A percentile compares a stretch with the other conserved stretches of the same genome.
These are phyloP conservation scores for Oreocharis arfaki DNA, from an alignment of 2,113 vertebrate species.

Conservation along the genomic window DNA sequence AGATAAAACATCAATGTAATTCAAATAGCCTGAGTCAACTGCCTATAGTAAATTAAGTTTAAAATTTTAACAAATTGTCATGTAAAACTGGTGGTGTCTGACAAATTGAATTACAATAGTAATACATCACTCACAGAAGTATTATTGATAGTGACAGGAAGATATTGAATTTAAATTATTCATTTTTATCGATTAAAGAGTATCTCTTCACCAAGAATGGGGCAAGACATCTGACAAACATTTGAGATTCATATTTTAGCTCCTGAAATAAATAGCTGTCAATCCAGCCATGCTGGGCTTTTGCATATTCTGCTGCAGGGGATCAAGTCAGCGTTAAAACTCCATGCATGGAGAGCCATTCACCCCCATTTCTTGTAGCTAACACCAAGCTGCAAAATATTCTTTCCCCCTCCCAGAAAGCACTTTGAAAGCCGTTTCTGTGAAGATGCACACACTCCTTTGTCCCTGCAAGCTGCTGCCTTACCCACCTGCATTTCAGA, in stretches of 20 bases:
- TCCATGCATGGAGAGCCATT: not conserved
- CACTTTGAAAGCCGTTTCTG: not conserved
- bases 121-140: conserved; percentile 78
- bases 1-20: conserved; percentile 72
- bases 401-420: not conserved
- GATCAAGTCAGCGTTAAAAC: not conserved
- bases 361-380: not conserved
- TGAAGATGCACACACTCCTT: fast-evolving
- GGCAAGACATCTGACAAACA: conserved; percentile 62
- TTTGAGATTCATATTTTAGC: conserved; percentile 55
- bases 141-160: conserved; percentile 79
- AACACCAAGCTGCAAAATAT: fast-evolving
- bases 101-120: conserved; percentile 79
- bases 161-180: conserved; percentile 86
- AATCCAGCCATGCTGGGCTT: not conserved
- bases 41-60: conserved; percentile 79
- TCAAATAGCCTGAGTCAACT: conserved; percentile 62
- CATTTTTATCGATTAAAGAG: conserved; percentile 79
- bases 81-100: conserved; percentile 73
- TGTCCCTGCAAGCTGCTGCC: not conserved
- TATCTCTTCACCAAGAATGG: conserved; percentile 66
- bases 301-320: not conserved
- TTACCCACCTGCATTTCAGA: not conserved
- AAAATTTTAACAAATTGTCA: conserved; percentile 76
- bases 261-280: conserved; percentile 34